These are phyloP conservation scores for Epinotia nisella DNA, from an alignment of 2,888 invertebrate genomes.

Conservation along the genomic window DNA sequence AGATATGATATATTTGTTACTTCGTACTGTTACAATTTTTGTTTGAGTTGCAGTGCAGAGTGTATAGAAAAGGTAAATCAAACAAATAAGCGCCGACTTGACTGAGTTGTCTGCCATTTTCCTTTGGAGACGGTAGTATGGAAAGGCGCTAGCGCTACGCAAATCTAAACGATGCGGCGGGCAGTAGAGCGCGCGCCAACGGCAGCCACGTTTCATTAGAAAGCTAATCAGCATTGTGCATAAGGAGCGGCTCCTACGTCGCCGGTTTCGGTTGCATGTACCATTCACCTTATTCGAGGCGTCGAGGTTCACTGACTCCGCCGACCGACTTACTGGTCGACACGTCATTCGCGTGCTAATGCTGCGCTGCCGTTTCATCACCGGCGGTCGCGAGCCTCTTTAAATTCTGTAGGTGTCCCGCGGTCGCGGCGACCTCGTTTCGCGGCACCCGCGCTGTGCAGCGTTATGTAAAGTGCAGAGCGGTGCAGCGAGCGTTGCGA, in stretches of 20 bases:
- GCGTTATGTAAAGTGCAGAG: conserved; percentile 80
- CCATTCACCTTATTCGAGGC: conserved; percentile 82
- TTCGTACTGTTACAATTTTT: no score
- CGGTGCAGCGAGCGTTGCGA: conserved; percentile 79
- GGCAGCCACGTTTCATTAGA: conserved; percentile 74
- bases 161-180: conserved; percentile 28
- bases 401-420: conserved; percentile 76
- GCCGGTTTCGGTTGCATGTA: conserved; percentile 78
- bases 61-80: background rate
- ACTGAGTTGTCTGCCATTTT: background rate
- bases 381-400: conserved; percentile 68
- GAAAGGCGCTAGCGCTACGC: conserved; percentile 14
- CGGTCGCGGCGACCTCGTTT: conserved; percentile 76
- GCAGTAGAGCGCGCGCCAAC: conserved; percentile 47
- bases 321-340: conserved; percentile 73
- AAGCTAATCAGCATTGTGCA: conserved; percentile 71
- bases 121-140: background rate
- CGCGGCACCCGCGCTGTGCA: conserved; percentile 64
- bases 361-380: conserved; percentile 71
- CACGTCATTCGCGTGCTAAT: conserved; percentile 79
- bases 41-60: no score
- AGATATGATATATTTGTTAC: no score
- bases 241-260: conserved; percentile 67
- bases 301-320: conserved; percentile 82
- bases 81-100: background rate